Evolutionary conservation across 1,140 invertebrate genomes (phyloP).

Genomic region (Teleogryllus occipitalis): DNA sequence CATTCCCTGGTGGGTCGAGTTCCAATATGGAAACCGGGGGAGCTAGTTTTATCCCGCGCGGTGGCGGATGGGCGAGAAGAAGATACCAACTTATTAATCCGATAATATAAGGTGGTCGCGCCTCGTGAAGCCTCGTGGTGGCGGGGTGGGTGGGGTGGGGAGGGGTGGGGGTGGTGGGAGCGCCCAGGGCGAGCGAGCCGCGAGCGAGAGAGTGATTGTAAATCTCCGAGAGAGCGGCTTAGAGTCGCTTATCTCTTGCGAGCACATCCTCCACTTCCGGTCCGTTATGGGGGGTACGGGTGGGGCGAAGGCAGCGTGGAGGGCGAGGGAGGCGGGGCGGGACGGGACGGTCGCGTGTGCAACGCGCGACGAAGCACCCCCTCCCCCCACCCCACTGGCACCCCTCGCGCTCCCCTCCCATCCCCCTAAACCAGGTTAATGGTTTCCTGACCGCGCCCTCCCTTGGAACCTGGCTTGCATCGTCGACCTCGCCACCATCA

Average conservation of each 20-base stretch:
- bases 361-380: not conserved
- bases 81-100: constrained; percentile 5
- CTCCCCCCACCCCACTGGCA: not conserved
- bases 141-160: too few species aligned
- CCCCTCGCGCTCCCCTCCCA: too few species aligned
- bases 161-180: too few species aligned
- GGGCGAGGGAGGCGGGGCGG: too few species aligned
- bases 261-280: not conserved
- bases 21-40: not conserved
- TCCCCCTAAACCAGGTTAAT: not conserved
- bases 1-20: not conserved
- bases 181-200: not conserved
- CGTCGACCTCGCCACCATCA: not conserved
- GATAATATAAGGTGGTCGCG: not conserved
- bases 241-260: not conserved
- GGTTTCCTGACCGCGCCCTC: not conserved
- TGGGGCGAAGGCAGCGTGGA: too few species aligned
- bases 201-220: not conserved
- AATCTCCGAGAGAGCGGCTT: not conserved
- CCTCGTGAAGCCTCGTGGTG: too few species aligned
- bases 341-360: not conserved
- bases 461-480: not conserved
- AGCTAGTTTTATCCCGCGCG: not conserved
- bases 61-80: not conserved
- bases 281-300: not conserved